These are phyloP conservation scores for Melanotaenia pygmaea DNA, from an alignment of 2,797 vertebrate genomes.

Conservation along the genomic window DNA sequence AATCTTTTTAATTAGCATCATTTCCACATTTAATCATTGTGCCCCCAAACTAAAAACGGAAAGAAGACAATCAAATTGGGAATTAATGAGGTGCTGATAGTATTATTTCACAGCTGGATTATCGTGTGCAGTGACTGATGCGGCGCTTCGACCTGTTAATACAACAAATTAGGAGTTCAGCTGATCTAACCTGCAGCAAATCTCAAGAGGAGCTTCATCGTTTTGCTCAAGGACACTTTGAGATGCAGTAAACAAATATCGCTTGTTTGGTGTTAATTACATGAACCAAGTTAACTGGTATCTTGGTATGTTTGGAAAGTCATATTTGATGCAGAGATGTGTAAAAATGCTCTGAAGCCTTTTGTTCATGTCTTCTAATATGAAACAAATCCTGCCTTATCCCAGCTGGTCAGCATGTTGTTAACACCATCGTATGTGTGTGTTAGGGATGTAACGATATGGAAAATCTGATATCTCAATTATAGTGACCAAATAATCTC, in stretches of 20 bases:
- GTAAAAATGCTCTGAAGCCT: too few relatives aligned
- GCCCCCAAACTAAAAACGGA: slow-evolving; percentile 34
- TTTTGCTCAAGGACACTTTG: slow-evolving; percentile 35
- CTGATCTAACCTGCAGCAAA: slow-evolving; percentile 14
- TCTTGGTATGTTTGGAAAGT: not conserved
- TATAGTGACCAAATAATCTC: too few relatives aligned
- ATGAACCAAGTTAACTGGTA: too few relatives aligned
- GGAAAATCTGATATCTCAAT: too few relatives aligned
- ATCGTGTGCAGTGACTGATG: slow-evolving; percentile 38
- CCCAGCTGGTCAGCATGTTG: too few relatives aligned
- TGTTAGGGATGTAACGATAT: too few relatives aligned
- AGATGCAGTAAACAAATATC: not conserved
- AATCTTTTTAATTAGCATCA: slow-evolving; percentile 32
- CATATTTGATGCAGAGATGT: not conserved
- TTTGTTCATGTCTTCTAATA: not conserved
- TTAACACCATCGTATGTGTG: too few relatives aligned
- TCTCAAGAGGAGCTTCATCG: slow-evolving; percentile 8
- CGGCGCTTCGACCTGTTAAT: slow-evolving; percentile 53
- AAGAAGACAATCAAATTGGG: slow-evolving; percentile 32
- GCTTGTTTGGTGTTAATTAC: not conserved
- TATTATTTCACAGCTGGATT: slow-evolving; percentile 67
- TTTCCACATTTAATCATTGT: slow-evolving; percentile 42
- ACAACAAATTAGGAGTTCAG: slow-evolving; percentile 51
- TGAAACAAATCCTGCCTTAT: not conserved
- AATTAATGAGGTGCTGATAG: slow-evolving; percentile 68